A percentile compares a stretch with the other conserved stretches of the same genome.
Evolutionary conservation across 2,113 vertebrate species (phyloP).

Genomic region (Sapajus apella): DNA sequence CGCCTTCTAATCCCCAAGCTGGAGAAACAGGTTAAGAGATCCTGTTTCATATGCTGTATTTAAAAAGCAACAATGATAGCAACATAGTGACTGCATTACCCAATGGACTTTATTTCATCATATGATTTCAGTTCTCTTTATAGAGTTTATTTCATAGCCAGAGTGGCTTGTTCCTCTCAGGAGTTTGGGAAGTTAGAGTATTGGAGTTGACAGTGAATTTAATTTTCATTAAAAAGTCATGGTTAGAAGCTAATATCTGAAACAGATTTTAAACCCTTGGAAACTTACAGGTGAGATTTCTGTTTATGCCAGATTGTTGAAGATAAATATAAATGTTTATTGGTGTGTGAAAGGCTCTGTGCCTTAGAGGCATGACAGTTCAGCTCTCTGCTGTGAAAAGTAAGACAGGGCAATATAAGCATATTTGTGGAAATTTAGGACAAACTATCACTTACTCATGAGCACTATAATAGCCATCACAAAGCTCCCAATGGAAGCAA

Average conservation of each 20-base stretch:
- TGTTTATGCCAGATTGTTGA: neutral
- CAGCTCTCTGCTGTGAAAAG: neutral
- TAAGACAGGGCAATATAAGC: neutral
- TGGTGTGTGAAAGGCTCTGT: neutral
- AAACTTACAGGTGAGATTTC: neutral
- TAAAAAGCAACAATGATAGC: constrained; percentile 18
- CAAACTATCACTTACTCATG: neutral
- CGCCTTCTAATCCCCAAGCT: constrained; percentile 34
- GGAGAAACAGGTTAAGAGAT: constrained; percentile 52
- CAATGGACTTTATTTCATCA: constrained; percentile 26
- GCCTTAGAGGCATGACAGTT: neutral
- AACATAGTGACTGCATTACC: constrained; percentile 41
- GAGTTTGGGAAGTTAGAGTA: neutral
- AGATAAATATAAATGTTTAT: neutral
- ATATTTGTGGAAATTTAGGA: neutral
- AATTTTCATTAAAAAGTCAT: neutral
- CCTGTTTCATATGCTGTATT: constrained; percentile 37
- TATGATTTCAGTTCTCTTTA: constrained; percentile 30
- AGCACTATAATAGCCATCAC: neutral
- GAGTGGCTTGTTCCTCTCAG: neutral
- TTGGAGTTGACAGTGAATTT: neutral
- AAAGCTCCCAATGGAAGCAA: neutral
- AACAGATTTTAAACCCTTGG: neutral
- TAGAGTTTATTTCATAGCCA: neutral
- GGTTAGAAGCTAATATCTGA: neutral